A percentile compares a stretch with the other conserved stretches of the same genome.
Conservation (phyloP, 1,140 invertebrate species). For the Drosophila lowei region DNA sequence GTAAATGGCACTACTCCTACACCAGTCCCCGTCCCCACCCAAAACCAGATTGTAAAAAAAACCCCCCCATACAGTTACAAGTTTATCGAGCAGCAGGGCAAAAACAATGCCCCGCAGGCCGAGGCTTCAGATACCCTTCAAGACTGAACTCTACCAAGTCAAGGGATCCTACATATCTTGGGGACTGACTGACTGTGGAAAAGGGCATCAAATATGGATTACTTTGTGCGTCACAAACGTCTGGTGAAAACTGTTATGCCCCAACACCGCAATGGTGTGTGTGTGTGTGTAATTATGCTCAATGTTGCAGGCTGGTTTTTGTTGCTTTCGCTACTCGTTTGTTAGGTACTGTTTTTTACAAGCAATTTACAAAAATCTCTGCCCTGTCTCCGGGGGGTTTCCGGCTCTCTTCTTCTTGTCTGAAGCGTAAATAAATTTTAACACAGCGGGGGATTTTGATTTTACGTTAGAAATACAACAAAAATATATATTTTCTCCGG, state of each 20-base stretch:
- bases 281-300: constrained; percentile 23
- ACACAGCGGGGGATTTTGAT: constrained; percentile 29
- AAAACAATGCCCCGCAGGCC: background rate
- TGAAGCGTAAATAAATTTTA: constrained; percentile 61
- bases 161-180: no score
- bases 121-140: no score
- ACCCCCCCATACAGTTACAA: constrained; percentile 48
- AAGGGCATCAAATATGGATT: no score
- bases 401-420: constrained; percentile 16
- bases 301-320: constrained; percentile 53
- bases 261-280: no score
- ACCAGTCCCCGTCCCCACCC: constrained; percentile 2
- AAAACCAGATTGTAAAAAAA: constrained; percentile 49
- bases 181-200: no score
- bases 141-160: no score
- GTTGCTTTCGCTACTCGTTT: constrained; percentile 49
- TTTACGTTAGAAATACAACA: constrained; percentile 9
- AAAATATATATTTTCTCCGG: background rate
- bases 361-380: constrained; percentile 75
- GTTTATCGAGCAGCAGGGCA: constrained; percentile 44
- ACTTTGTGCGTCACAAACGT: no score
- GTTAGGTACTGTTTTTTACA: constrained; percentile 53
- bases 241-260: no score
- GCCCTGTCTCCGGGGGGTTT: constrained; percentile 35
- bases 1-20: constrained; percentile 55